Base-by-base conservation (phyloP, 2,888 invertebrate species). In the Pardosa pseudoannulata region DNA sequence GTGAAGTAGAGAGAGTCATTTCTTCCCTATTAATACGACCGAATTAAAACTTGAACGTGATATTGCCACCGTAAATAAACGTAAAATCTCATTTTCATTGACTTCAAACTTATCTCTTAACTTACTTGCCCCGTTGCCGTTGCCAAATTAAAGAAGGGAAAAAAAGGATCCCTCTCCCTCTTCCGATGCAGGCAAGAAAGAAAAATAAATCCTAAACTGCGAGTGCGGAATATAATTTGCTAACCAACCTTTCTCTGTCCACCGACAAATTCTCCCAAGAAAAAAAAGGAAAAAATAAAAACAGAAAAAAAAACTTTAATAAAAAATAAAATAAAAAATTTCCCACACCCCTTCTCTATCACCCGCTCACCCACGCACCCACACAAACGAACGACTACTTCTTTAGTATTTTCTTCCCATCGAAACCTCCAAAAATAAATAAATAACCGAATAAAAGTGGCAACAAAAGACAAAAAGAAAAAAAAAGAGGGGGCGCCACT, bases 351-450 rank as follows among this genome's bases (percentile, higher is more conserved):
- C 23, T 56, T 56, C 36, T 36, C 36, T 7, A 36, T 7, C 5
- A 36, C 5, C 23, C 29, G 2, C 74, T 29, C 73, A 50, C 82
- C 62, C n/a, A n/a, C n/a, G n/a, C n/a, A n/a, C n/a, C n/a, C n/a
- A n/a, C n/a, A n/a, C n/a, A n/a, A n/a, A n/a, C n/a, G 62, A 83
- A 83, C 82, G 64, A 83, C 68, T 50, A 64, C 83, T 78, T 83
- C 67, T 73, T n/a, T 83, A 78, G 78, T 78, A 78, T 83, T 83
- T 72, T 70, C 72, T 67, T 72, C 78, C 19, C 82, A 64, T 78
- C 71, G 64, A 78, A 78, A 50, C 32, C 41, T 41, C 78, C 46
- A 72, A 71, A 83, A 83, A 83, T 65, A 78, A 83, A 76, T 82
- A 82, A 82, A 65, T 74, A 68, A 83, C 32, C 31, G 3, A 70